These are phyloP conservation scores for Mesorhabditis spiculigera DNA, from an alignment of 2,888 invertebrate genomes.

Conservation along the genomic window DNA sequence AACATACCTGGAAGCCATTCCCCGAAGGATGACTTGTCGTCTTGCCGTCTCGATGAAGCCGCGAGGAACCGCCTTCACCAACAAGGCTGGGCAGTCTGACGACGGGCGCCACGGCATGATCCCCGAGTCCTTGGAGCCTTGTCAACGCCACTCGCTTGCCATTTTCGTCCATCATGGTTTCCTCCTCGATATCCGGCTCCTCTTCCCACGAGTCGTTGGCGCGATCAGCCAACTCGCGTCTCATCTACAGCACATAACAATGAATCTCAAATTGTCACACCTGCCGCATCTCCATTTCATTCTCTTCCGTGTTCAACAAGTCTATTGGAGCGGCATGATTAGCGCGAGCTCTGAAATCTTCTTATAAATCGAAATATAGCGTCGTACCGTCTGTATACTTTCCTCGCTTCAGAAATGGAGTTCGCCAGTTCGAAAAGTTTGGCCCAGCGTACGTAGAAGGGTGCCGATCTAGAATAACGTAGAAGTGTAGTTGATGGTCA, in stretches of 20 bases:
- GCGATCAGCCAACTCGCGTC: background rate
- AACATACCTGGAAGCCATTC: background rate
- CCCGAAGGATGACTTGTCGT: background rate
- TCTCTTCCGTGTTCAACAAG: background rate
- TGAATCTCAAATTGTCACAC: background rate
- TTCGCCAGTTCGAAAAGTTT: constrained; percentile 26
- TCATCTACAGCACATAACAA: background rate
- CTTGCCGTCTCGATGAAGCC: constrained; percentile 7
- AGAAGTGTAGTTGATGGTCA: background rate
- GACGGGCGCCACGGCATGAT: constrained; percentile 23
- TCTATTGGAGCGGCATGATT: background rate
- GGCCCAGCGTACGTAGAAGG: constrained; percentile 34
- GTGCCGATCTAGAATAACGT: constrained; percentile 23
- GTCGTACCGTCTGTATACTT: constrained; percentile 12
- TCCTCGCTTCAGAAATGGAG: constrained; percentile 27
- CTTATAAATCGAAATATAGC: background rate
- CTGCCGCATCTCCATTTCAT: background rate
- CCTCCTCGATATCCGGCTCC: constrained; percentile 12
- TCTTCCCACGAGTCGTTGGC: constrained; percentile 10
- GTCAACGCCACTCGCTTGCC: constrained; percentile 25
- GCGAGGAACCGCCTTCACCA: constrained; percentile 18
- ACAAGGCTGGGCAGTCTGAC: constrained; percentile 29
- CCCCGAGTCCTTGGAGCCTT: constrained; percentile 19
- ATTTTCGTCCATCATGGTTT: constrained; percentile 11
- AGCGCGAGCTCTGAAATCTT: background rate